These are phyloP conservation scores for Ctenoplectra terminalis DNA, from an alignment of 1,140 invertebrate genomes.

Conservation along the genomic window DNA sequence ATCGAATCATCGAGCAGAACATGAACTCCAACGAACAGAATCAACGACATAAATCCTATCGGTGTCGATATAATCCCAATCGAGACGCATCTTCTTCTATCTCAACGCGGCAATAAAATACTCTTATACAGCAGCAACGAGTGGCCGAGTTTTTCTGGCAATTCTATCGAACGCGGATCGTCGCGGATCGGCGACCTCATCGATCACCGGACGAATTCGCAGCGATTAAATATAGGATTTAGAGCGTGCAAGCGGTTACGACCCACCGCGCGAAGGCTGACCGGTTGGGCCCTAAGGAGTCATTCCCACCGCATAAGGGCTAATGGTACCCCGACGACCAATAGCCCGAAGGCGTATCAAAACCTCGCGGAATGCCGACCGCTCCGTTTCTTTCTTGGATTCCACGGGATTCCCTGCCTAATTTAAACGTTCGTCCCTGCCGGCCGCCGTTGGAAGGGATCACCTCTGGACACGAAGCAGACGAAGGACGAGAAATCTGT, in stretches of 20 bases:
- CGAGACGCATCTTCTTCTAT: background rate
- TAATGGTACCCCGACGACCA: conserved; percentile 74
- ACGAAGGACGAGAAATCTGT: conserved; percentile 52
- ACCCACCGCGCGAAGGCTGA: conserved; percentile 59
- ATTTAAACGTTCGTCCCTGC: conserved; percentile 80
- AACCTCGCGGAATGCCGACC: conserved; percentile 76
- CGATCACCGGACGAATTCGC: conserved; percentile 37
- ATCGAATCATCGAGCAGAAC: background rate
- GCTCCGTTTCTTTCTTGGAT: conserved; percentile 77
- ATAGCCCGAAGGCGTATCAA: conserved; percentile 77
- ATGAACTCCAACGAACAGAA: background rate
- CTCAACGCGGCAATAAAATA: background rate
- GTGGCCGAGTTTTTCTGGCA: background rate
- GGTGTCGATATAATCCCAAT: background rate
- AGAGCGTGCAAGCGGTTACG: conserved; percentile 55
- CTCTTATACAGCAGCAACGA: background rate
- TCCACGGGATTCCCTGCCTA: conserved; percentile 80
- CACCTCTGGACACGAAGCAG: conserved; percentile 66
- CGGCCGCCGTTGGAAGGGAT: conserved; percentile 65
- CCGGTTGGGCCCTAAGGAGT: conserved; percentile 59
- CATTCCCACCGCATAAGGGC: conserved; percentile 77
- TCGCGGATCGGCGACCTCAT: conserved; percentile 31
- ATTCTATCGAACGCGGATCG: background rate
- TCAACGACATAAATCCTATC: background rate
- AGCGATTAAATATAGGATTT: conserved; percentile 53